A percentile compares a stretch with the other conserved stretches of the same genome.
Evolutionary conservation across 2,113 vertebrate species (phyloP).

Genomic region (Boleophthalmus pectinirostris): DNA sequence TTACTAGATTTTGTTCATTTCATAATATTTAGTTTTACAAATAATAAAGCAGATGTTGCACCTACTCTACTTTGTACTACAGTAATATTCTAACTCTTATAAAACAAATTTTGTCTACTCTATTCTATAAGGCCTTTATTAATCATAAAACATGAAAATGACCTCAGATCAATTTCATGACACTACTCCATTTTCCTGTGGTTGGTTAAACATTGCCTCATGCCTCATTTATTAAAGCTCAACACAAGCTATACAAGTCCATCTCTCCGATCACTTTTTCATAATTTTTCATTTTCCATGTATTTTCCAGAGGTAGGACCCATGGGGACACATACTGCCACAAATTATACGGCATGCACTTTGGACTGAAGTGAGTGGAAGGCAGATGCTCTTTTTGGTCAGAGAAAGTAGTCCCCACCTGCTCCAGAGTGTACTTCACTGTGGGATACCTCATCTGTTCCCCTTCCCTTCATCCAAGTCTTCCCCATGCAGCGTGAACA

Average conservation of each 20-base stretch:
- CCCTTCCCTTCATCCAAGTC: neutral
- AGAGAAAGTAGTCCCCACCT: neutral
- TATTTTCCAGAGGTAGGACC: neutral
- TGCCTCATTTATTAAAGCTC: slow-evolving; percentile 2
- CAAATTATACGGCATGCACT: neutral
- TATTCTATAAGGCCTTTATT: too few species aligned
- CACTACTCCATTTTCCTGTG: neutral
- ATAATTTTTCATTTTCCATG: slow-evolving; percentile 3
- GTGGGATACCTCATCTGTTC: slow-evolving; percentile 18
- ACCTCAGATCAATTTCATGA: too few species aligned
- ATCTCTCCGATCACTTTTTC: slow-evolving; percentile 1
- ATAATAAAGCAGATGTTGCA: neutral
- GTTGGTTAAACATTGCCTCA: neutral
- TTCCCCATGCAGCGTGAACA: slow-evolving; percentile 19
- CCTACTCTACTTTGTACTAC: too few species aligned
- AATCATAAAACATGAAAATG: too few species aligned
- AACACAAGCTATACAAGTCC: neutral
- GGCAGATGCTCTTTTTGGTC: slow-evolving; percentile 13
- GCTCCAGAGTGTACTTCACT: slow-evolving; percentile 18
- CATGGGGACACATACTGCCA: neutral
- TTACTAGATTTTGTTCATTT: neutral
- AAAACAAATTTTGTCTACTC: too few species aligned
- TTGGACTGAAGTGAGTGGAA: neutral
- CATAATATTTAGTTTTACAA: neutral
- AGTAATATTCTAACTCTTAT: too few species aligned